Evolutionary conservation across 2,113 vertebrate species (phyloP).

Genomic region (Actinemys pallida): DNA sequence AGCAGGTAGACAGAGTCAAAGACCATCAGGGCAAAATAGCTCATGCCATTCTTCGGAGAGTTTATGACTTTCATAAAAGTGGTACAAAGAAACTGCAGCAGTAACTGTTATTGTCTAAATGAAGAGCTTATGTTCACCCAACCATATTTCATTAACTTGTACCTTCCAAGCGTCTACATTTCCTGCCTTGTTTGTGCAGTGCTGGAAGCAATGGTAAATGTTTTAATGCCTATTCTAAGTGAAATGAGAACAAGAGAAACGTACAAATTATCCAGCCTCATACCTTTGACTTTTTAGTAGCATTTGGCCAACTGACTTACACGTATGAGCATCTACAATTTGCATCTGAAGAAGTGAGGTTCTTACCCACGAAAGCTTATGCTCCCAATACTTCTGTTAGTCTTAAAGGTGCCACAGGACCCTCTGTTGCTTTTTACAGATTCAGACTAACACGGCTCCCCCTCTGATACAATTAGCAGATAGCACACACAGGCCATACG

Average conservation of each 20-base stretch:
- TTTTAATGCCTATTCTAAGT: slow-evolving; percentile 34
- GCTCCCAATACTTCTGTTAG: too few relatives aligned
- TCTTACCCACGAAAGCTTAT: too few relatives aligned
- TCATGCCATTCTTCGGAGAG: slow-evolving; percentile 61
- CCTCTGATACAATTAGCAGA: not conserved
- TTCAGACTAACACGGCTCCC: too few relatives aligned
- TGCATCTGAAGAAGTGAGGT: too few relatives aligned
- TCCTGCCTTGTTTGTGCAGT: slow-evolving; percentile 43
- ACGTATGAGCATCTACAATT: rapidly evolving
- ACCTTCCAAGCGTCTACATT: slow-evolving; percentile 58
- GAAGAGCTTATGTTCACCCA: slow-evolving; percentile 74
- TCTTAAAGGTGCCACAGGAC: too few relatives aligned
- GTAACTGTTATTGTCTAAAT: slow-evolving; percentile 72
- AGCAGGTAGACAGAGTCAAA: slow-evolving; percentile 73
- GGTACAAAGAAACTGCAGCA: slow-evolving; percentile 53
- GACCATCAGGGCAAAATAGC: slow-evolving; percentile 59
- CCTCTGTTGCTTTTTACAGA: too few relatives aligned
- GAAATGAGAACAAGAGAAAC: not conserved
- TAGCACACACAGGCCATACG: rapidly evolving
- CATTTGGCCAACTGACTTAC: rapidly evolving
- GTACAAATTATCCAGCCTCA: not conserved
- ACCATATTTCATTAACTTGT: slow-evolving; percentile 77
- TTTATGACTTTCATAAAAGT: slow-evolving; percentile 77
- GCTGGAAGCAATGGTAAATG: slow-evolving; percentile 31
- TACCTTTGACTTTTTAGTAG: not conserved